phyloP scores from a whole-genome alignment of 1,140 invertebrate genomes.

The Drosophila watanabei region DNA sequence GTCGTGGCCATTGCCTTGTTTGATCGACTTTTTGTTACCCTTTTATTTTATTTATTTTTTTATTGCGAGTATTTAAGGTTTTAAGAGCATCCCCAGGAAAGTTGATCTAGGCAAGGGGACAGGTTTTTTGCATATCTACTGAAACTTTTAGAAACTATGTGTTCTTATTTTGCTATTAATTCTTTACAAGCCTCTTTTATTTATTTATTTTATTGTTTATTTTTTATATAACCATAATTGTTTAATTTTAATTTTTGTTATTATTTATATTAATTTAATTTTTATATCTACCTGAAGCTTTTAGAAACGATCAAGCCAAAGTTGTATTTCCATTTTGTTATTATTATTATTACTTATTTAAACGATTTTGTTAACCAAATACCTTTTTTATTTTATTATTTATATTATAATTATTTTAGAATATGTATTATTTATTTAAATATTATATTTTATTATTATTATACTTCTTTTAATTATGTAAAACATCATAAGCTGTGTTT shows the following conservation, averaged over 20 bases:
- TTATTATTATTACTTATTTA: background rate
- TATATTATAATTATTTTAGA: background rate
- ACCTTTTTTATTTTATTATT: background rate
- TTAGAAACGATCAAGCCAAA: background rate
- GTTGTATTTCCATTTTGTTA: background rate
- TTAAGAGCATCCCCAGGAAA: background rate
- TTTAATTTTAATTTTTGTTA: no score
- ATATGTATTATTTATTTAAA: background rate
- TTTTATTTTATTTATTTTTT: background rate
- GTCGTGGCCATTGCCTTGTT: background rate
- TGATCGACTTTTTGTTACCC: background rate
- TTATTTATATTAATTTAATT: no score
- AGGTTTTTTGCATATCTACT: background rate
- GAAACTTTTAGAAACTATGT: no score
- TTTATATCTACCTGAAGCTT: no score
- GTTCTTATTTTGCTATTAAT: no score
- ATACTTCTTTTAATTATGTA: no score
- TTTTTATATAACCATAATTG: no score
- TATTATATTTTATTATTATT: background rate
- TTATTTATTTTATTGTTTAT: no score
- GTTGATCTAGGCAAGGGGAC: background rate
- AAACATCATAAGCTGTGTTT: no score
- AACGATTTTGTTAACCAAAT: background rate
- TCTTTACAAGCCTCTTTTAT: no score
- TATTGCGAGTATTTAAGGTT: background rate